Conservation (phyloP, 2,113 vertebrate species). For the Smithornis capensis region DNA sequence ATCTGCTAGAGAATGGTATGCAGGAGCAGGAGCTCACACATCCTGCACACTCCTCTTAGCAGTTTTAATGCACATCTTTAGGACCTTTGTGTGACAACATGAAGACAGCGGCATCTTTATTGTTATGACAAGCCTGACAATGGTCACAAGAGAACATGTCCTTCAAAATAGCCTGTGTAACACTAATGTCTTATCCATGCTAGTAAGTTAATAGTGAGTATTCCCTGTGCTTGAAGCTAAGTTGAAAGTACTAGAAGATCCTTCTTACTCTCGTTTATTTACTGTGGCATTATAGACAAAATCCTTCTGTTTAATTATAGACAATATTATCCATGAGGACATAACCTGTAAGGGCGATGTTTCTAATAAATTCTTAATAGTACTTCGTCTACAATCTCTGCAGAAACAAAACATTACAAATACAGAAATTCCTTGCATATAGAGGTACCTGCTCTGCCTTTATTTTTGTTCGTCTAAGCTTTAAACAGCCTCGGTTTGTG, state of each 20-base stretch:
- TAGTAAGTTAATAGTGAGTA: fast-evolving
- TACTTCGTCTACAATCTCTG: neutral
- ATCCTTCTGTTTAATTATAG: neutral
- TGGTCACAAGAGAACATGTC: neutral
- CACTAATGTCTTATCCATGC: neutral
- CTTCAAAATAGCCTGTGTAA: neutral
- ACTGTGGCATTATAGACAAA: neutral
- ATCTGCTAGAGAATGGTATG: neutral
- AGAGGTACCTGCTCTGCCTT: neutral
- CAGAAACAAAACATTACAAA: neutral
- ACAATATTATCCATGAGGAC: neutral
- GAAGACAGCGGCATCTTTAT: neutral
- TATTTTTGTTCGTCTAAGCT: neutral
- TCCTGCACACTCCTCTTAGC: neutral
- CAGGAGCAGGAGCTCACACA: neutral
- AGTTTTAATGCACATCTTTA: neutral
- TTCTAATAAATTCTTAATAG: neutral
- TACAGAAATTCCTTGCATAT: neutral
- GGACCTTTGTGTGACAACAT: neutral
- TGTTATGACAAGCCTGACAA: neutral
- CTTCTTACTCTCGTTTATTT: neutral
- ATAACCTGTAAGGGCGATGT: neutral
- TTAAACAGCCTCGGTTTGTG: neutral
- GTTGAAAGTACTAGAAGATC: neutral
- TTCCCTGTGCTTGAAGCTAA: neutral